Base-by-base conservation (phyloP, 1,140 invertebrate species). In the Phocides pigmalion region DNA sequence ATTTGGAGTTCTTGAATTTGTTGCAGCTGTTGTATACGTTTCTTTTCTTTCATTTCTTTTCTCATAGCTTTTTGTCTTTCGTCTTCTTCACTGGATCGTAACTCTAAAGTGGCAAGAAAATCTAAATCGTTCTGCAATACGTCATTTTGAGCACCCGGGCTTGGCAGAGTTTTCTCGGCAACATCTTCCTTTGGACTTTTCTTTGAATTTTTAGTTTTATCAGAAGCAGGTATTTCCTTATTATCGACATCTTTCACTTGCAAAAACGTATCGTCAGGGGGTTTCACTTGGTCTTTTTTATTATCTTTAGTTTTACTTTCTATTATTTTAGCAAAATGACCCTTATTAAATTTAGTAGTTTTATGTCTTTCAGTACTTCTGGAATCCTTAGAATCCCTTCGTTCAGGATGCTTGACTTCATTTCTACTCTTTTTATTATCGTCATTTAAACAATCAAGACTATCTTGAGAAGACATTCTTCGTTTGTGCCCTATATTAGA, bases 381-480 rank as follows among this genome's bases (percentile, higher is more conserved):
- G 3, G 87, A 90, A 77, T 97, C 96, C 88, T 96, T 96, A 41
- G 95, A 96, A 72, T 96, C 95, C 28, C 95, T 92, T 20, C 95
- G 90, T 72, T 95, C 94, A 14, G 84, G 74, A 16, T 89, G 61
- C 78, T 93, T 94, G 63, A 92, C 81, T 69, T 92, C 92, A 59
- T 94, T 93, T 77, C 95, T 96, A 68, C 94, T 93, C 61, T 95
- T 95, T 74, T 97, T 97, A 0, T 89, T 84, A 15, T 96, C 95
- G 69, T 97, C 96, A 28, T 93, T 93, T 0, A 90, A 61, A 32
- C 92, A 92, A 41, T 95, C 94, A 32, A 94, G 79, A 76, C 92
- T 94, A 64, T 97, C 96, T 76, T 97, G 95, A 0, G 95, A 96
- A 46, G 96, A 96, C 62, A 96, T 93, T 50, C 96, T 93, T 39